Conservation (phyloP, 2,888 invertebrate species). For the Nipponacmea schrenckii region DNA sequence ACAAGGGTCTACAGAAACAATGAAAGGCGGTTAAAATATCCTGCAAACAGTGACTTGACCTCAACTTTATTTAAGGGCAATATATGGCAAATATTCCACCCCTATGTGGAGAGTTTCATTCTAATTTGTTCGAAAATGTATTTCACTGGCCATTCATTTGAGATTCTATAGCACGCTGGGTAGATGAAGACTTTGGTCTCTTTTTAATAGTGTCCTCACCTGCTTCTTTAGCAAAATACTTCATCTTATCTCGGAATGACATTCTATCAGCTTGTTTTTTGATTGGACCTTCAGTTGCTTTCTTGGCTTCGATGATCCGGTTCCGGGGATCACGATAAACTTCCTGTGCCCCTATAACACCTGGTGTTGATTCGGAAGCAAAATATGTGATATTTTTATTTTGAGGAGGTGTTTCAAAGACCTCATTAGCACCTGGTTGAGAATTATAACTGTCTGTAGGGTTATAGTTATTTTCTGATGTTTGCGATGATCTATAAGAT, state of each 20-base stretch:
- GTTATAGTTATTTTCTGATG: constrained; percentile 61
- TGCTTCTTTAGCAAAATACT: constrained; percentile 97
- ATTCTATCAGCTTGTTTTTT: constrained; percentile 77
- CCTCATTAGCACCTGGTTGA: constrained; percentile 25
- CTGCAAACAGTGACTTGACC: too few species aligned
- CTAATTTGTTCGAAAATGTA: too few species aligned
- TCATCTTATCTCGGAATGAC: constrained; percentile 99
- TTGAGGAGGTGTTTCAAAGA: constrained; percentile 35
- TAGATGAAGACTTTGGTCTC: constrained; percentile 94
- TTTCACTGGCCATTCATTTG: constrained; percentile 56
- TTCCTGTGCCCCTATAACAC: constrained; percentile 98
- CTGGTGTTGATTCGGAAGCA: constrained; percentile 80
- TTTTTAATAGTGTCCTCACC: constrained; percentile 94
- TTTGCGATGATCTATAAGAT: constrained; percentile 45
- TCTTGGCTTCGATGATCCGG: constrained; percentile 81
- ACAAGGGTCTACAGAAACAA: too few species aligned
- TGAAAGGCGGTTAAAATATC: too few species aligned
- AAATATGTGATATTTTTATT: constrained; percentile 37
- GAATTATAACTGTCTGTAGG: constrained; percentile 44
- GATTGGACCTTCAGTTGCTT: constrained; percentile 33
- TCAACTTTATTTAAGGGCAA: too few species aligned
- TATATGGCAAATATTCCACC: too few species aligned
- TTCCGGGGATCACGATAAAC: constrained; percentile 95
- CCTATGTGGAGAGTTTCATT: too few species aligned
- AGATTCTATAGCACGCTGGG: constrained; percentile 73